Conservation (phyloP, 1,140 invertebrate genomes). For the Bombus huntii region DNA sequence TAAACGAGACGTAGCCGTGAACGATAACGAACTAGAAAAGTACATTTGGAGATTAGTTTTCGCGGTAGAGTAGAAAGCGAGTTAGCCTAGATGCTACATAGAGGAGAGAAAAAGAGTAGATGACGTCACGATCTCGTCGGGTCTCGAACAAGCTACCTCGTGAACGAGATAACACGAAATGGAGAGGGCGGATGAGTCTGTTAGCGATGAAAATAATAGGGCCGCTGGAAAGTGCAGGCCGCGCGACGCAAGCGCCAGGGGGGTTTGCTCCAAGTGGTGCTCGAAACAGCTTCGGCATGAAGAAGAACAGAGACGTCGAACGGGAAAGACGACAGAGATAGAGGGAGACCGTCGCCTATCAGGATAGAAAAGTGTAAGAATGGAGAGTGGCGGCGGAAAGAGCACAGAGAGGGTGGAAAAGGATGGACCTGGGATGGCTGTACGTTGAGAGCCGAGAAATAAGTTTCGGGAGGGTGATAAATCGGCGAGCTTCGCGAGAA, state of each 20-base stretch:
- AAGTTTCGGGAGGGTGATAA: constrained; percentile 65
- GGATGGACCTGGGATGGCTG: neutral
- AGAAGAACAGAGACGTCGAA: constrained; percentile 1
- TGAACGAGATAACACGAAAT: constrained; percentile 54
- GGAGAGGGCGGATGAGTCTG: constrained; percentile 50
- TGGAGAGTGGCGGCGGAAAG: constrained; percentile 30
- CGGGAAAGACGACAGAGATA: neutral
- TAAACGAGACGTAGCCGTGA: constrained; percentile 13
- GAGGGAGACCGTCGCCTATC: neutral
- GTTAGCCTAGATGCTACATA: neutral
- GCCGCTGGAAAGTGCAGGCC: constrained; percentile 33
- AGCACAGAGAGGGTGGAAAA: constrained; percentile 18
- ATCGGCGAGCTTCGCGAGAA: constrained; percentile 57
- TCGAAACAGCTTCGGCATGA: constrained; percentile 18
- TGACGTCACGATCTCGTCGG: constrained; percentile 14
- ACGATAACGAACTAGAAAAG: constrained; percentile 35
- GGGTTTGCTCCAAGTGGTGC: constrained; percentile 26
- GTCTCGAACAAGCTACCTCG: constrained; percentile 13
- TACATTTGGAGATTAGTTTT: constrained; percentile 37
- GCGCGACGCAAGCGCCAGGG: constrained; percentile 34
- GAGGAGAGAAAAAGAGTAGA: neutral
- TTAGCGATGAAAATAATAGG: constrained; percentile 61
- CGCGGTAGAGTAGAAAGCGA: constrained; percentile 11
- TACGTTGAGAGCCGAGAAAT: constrained; percentile 54
- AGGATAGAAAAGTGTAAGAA: constrained; percentile 37